Conservation (phyloP, 2,113 vertebrate species). For the Tetraodon nigroviridis region DNA sequence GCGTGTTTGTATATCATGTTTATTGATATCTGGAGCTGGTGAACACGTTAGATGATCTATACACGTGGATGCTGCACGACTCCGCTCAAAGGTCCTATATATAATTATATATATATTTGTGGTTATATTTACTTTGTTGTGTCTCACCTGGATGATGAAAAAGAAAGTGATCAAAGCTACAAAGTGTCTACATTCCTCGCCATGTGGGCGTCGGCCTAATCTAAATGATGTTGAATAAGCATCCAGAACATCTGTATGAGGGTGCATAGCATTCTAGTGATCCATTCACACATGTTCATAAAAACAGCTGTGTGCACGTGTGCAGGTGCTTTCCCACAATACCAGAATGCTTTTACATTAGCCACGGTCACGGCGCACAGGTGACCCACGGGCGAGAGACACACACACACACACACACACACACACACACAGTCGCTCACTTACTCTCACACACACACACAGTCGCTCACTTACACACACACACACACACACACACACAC, state of each 20-base stretch:
- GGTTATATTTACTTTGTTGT: conserved; percentile 61
- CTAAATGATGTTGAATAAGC: conserved; percentile 78
- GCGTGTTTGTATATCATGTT: conserved; percentile 68
- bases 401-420: neutral
- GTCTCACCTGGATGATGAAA: conserved; percentile 70
- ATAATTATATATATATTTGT: conserved; percentile 67
- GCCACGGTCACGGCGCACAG: conserved; percentile 79
- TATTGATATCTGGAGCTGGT: conserved; percentile 81
- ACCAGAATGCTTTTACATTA: conserved; percentile 77
- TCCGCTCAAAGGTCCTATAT: conserved; percentile 72
- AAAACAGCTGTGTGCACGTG: conserved; percentile 83
- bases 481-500: neutral
- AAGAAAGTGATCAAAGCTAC: conserved; percentile 77
- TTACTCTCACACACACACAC: neutral
- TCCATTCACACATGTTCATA: conserved; percentile 70
- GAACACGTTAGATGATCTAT: conserved; percentile 80
- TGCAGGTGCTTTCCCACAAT: conserved; percentile 83
- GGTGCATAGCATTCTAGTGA: conserved; percentile 85
- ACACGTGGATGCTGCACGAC: conserved; percentile 75
- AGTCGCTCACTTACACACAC: conserved; percentile 17
- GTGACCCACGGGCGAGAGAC: conserved; percentile 37
- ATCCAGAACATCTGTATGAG: conserved; percentile 81
- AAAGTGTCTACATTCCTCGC: conserved; percentile 77
- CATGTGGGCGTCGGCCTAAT: conserved; percentile 68
- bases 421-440: too few species aligned